A percentile compares a stretch with the other conserved stretches of the same genome.
These are phyloP conservation scores for Anser cygnoides DNA, from an alignment of 2,113 vertebrate species.

Conservation along the genomic window DNA sequence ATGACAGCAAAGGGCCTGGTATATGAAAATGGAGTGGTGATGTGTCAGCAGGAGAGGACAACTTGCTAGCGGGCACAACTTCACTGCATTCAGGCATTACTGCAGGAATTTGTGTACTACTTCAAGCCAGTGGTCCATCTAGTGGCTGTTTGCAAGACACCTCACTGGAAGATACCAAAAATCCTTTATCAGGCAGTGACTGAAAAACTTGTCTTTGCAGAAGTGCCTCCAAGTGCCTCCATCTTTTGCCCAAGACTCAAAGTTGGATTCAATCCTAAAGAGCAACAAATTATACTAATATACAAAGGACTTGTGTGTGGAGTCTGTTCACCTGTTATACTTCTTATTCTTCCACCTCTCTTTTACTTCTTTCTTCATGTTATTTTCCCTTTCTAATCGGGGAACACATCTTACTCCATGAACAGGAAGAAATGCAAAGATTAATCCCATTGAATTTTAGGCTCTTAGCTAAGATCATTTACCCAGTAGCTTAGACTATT, in stretches of 20 bases:
- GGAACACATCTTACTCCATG: neutral
- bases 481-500: neutral
- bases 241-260: neutral
- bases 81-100: neutral
- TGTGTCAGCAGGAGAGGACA: neutral
- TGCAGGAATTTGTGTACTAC: neutral
- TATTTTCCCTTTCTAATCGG: neutral
- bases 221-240: neutral
- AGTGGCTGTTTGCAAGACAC: neutral
- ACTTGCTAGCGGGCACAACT: neutral
- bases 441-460: neutral
- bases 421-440: neutral
- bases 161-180: neutral
- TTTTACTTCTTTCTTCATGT: neutral
- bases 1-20: accelerated
- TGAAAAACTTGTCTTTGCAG: neutral
- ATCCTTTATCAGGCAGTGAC: accelerated
- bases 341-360: neutral
- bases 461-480: neutral
- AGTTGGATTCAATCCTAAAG: neutral
- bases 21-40: neutral
- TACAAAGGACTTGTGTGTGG: neutral
- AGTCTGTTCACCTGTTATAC: accelerated
- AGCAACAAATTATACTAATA: neutral
- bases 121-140: neutral